These are phyloP conservation scores for Gopherus evgoodei DNA, from an alignment of 2,113 vertebrate species.

Conservation along the genomic window DNA sequence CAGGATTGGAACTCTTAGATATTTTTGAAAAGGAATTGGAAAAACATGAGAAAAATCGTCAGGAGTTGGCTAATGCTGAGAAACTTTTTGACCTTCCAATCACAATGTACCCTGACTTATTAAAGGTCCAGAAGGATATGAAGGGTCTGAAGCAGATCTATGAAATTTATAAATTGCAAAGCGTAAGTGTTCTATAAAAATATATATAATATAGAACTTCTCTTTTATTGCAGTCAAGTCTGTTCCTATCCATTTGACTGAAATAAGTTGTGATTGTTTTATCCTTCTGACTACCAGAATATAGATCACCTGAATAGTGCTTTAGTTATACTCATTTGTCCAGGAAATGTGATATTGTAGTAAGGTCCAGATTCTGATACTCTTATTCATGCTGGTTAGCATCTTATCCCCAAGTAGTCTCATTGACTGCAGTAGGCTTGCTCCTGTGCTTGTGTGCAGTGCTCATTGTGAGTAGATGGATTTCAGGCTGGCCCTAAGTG, in stretches of 20 bases:
- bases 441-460: background rate
- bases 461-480: background rate
- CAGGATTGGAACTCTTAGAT: slow-evolving; percentile 85
- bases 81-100: slow-evolving; percentile 90
- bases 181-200: slow-evolving; percentile 67
- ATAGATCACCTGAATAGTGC: background rate
- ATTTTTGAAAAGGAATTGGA: slow-evolving; percentile 84
- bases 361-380: background rate
- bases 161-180: slow-evolving; percentile 85
- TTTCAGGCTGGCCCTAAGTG: background rate
- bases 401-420: background rate
- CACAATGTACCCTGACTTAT: slow-evolving; percentile 84
- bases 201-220: background rate
- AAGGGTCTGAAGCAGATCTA: slow-evolving; percentile 85
- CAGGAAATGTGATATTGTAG: background rate
- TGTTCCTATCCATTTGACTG: background rate
- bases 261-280: background rate
- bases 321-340: background rate
- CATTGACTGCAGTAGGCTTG: background rate
- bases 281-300: background rate
- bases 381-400: background rate
- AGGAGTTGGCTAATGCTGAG: slow-evolving; percentile 87
- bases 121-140: slow-evolving; percentile 88
- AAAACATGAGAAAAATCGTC: slow-evolving; percentile 76
- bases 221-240: background rate